Base-by-base conservation (phyloP, 1,140 invertebrate genomes). In the Trypoxylus dichotomus region DNA sequence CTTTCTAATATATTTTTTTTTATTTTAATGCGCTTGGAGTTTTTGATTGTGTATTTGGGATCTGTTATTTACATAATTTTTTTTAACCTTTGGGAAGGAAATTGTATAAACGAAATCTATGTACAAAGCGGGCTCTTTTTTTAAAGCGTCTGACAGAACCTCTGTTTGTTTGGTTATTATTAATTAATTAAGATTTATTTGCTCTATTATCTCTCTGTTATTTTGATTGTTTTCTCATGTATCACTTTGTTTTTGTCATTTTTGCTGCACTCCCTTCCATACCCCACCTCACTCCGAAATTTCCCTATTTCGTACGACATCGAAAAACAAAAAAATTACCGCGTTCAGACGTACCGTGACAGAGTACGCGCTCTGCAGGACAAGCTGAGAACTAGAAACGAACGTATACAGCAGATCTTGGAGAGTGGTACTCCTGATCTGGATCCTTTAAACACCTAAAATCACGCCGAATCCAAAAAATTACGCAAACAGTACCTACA, bases 331-430 rank as follows among this genome's bases (percentile, higher is more conserved):
- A 3, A 19, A 80, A 54, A n/a, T n/a, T 19, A 6, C 19, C n/a
- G 19, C 6, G 1, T 0, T 37, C 89, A 96, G 95, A 92, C 91
- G 84, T 95, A 90, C 90, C 92, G 92, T 85, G 95, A 97, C 87
- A 91, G 90, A 88, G 92, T 96, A 80, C 94, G 94, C 87, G 91
- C 91, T 82, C 90, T 96, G 83, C 94, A 96, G 87, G 94, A 91
- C 90, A 96, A 96, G 90, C 94, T 97, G 83, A 91, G 92, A 83
- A 92, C 94, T 86, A 92, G 94, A 80, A 93, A 92, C 85, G 95
- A 97, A 88, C 92, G 95, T 83, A 94, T 95, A 82, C 96, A 96
- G 88, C 88, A 95, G 77, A 88, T 97, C 83, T 89, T 94, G 85
- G 93, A 96, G 87, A 92, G 94, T 84, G 95, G 94, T 86, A 92